A percentile compares a stretch with the other conserved stretches of the same genome.
phyloP scores from a whole-genome alignment of 1,140 invertebrate genomes.

The Drosophila tsacasi region DNA sequence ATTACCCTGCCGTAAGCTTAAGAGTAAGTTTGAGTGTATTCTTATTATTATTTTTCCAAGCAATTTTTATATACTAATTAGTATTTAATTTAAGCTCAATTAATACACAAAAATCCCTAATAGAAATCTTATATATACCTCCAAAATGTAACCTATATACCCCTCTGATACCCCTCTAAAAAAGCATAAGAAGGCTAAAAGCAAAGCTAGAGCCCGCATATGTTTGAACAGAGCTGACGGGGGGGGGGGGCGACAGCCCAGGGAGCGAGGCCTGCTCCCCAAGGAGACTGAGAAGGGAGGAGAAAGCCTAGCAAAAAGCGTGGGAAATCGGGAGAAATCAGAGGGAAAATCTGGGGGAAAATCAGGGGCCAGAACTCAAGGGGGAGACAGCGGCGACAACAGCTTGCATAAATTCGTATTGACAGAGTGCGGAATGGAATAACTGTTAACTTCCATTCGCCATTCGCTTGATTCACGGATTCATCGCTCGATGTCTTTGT shows the following conservation, averaged over 20 bases:
- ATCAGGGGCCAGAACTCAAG: background rate
- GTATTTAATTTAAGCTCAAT: background rate
- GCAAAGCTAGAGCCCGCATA: conserved; percentile 46
- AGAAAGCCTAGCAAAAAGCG: background rate
- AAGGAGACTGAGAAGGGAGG: background rate
- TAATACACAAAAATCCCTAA: background rate
- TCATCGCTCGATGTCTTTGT: conserved; percentile 69
- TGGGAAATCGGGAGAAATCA: conserved; percentile 3
- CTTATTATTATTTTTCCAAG: background rate
- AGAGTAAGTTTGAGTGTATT: no score
- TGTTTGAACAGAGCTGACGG: conserved; percentile 29
- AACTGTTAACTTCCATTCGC: conserved; percentile 66
- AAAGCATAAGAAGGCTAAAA: conserved; percentile 32
- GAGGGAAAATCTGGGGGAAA: conserved; percentile 1
- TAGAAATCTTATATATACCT: no score
- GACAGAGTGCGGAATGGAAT: conserved; percentile 73
- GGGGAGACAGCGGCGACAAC: conserved; percentile 44
- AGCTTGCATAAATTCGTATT: conserved; percentile 81
- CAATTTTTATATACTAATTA: background rate
- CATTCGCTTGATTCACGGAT: conserved; percentile 60
- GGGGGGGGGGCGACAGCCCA: background rate
- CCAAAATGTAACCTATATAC: conserved; percentile 3
- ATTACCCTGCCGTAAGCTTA: no score
- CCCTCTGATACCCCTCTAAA: background rate
- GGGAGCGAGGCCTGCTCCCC: background rate